Conservation (phyloP, 1,140 invertebrate genomes). For the Dendroctonus ponderosae region DNA sequence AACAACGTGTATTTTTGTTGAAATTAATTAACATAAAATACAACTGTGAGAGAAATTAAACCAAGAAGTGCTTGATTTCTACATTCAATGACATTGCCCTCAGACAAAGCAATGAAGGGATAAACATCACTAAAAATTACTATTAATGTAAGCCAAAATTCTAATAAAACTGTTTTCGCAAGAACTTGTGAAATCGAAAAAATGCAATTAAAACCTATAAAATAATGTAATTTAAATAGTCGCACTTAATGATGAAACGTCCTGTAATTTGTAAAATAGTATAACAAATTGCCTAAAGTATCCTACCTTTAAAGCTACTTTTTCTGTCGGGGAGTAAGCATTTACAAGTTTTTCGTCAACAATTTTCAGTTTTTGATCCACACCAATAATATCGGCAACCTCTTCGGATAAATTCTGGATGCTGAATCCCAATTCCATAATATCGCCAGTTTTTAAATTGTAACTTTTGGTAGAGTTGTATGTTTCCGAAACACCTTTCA, state of each 20-base stretch:
- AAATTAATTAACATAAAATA: too few relatives aligned
- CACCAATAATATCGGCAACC: conserved; percentile 14
- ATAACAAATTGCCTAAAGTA: not conserved
- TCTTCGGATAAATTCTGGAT: conserved; percentile 49
- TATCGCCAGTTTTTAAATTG: conserved; percentile 49
- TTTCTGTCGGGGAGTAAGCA: conserved; percentile 2
- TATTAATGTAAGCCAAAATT: too few relatives aligned
- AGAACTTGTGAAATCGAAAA: not conserved
- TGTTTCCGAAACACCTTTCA: conserved; percentile 46
- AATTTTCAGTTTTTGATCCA: not conserved
- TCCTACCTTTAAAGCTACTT: conserved; percentile 22
- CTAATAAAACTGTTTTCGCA: not conserved
- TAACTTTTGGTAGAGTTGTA: conserved; percentile 38
- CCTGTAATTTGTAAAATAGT: not conserved
- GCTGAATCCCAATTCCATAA: conserved; percentile 50
- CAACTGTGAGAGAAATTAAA: too few relatives aligned
- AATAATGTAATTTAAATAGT: not conserved
- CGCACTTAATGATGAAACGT: not conserved
- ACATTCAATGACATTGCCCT: too few relatives aligned
- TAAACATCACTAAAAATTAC: too few relatives aligned
- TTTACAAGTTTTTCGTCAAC: conserved; percentile 39
- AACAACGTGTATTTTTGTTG: too few relatives aligned
- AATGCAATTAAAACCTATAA: not conserved
- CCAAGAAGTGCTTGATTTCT: too few relatives aligned
- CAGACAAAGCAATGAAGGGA: too few relatives aligned